Evolutionary conservation across 2,888 invertebrate genomes (phyloP).

Genomic region (Hyalella azteca): DNA sequence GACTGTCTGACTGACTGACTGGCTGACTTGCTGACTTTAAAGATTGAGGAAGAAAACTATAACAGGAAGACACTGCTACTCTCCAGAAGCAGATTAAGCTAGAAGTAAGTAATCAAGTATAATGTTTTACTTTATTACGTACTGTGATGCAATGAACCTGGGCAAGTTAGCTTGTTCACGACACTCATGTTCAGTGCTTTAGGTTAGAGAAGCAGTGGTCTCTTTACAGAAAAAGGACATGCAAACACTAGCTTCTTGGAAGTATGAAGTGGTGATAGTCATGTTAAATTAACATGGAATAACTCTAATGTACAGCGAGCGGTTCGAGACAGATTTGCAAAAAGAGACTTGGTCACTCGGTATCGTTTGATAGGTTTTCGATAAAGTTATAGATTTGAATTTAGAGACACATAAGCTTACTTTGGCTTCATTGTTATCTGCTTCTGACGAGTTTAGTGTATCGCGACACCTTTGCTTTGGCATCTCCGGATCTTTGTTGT

Average conservation of each 20-base stretch:
- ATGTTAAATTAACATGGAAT: neutral
- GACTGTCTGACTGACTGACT: neutral
- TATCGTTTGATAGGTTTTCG: neutral
- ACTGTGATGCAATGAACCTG: no score
- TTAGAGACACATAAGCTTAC: constrained; percentile 29
- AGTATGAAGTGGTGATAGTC: constrained; percentile 23
- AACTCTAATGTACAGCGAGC: no score
- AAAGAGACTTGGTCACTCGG: neutral
- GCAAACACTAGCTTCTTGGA: constrained; percentile 9
- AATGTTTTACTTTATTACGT: neutral
- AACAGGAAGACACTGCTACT: constrained; percentile 36
- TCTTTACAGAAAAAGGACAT: constrained; percentile 11
- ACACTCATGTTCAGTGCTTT: constrained; percentile 22
- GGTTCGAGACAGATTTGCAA: neutral
- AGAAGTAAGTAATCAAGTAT: neutral
- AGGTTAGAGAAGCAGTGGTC: constrained; percentile 14
- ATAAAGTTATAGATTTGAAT: no score
- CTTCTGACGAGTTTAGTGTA: constrained; percentile 34
- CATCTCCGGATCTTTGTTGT: neutral
- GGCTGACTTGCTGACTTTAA: neutral
- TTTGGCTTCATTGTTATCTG: constrained; percentile 37
- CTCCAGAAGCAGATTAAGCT: constrained; percentile 38
- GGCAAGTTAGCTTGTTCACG: no score
- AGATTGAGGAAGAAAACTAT: neutral
- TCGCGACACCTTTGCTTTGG: constrained; percentile 20